A percentile compares a stretch with the other conserved stretches of the same genome.
phyloP scores from a whole-genome alignment of 2,113 vertebrate species.

The Dasyornis broadbenti region DNA sequence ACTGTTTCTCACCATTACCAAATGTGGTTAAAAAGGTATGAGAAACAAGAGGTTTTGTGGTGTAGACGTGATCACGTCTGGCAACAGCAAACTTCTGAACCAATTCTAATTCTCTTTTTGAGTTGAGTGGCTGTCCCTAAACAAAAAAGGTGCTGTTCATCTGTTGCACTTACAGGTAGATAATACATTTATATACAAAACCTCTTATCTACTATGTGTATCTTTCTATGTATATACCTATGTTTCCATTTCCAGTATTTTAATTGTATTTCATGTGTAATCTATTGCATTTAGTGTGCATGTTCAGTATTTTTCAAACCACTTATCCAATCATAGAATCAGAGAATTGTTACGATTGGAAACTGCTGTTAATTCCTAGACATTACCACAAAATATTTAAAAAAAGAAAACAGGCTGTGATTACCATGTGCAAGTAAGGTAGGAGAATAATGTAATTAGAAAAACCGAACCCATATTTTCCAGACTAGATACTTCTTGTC shows the following conservation, averaged over 20 bases:
- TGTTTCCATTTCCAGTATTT: neutral
- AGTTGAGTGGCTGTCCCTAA: neutral
- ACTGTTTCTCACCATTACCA: neutral
- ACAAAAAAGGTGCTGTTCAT: neutral
- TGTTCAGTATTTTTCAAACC: neutral
- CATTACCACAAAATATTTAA: neutral
- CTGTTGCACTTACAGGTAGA: neutral
- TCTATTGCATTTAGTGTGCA: neutral
- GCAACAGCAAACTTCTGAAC: neutral
- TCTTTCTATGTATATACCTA: neutral
- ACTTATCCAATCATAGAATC: neutral
- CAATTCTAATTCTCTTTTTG: neutral
- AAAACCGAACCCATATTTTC: neutral
- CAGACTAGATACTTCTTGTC: neutral
- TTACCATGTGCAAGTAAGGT: neutral
- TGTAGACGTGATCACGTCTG: neutral
- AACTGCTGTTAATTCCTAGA: neutral
- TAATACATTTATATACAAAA: neutral
- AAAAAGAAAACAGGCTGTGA: neutral
- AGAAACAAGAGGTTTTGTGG: neutral
- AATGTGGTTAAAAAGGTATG: neutral
- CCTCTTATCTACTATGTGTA: rapidly evolving
- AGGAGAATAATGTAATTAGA: neutral
- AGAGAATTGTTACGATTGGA: neutral
- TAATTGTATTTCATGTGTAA: neutral